Evolutionary conservation across 2,113 vertebrate genomes (phyloP), one percentile per base, ranked within the genome.

Genomic region (Nestor notabilis): DNA sequence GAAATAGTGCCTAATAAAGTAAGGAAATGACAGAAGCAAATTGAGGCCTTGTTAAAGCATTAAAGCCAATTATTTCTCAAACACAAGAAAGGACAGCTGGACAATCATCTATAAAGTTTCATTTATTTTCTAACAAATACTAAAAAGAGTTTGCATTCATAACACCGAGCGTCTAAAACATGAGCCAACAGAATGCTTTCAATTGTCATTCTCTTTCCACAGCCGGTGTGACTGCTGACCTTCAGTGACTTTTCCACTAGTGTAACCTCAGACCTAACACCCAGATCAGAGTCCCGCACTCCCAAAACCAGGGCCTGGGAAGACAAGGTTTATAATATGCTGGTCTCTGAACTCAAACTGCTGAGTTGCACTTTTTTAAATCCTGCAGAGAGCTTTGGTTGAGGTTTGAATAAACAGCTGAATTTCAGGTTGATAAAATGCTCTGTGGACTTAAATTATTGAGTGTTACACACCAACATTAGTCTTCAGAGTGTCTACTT

Each of bases 271-370:
- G 46, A 39, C 33, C 96, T 78, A 35, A 81, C 75, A 56, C 3
- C 60, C 14, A 84, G 74, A n/a, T 43, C 44, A 58, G 65, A 72
- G 60, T 52, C 71, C 46, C 53, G 71, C 5, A 89, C 39, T 27
- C 97, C 95, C 91, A 94, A 70, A 79, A 61, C 16, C 89, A 47
- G 95, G 88, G 24, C 66, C 89, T 71, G 93, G 93, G 56, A 68
- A 63, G 5, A 70, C 53, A 47, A 12, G 58, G 65, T 56, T 89
- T 92, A 92, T 80, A 77, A 97, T 56, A 31, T 93, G 83, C 27
- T 91, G 69, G 10, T 92, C 93, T 94, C 81, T 90, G 77, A 95
- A 97, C 69, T 95, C 96, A 95, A 97, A 98, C 56, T 96, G 94
- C 65, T 95, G 20, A 8, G 35, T n/a, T 85, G 52, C 35, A 35